Evolutionary conservation across 2,888 invertebrate species (phyloP).

Genomic region (Ischnura elegans): DNA sequence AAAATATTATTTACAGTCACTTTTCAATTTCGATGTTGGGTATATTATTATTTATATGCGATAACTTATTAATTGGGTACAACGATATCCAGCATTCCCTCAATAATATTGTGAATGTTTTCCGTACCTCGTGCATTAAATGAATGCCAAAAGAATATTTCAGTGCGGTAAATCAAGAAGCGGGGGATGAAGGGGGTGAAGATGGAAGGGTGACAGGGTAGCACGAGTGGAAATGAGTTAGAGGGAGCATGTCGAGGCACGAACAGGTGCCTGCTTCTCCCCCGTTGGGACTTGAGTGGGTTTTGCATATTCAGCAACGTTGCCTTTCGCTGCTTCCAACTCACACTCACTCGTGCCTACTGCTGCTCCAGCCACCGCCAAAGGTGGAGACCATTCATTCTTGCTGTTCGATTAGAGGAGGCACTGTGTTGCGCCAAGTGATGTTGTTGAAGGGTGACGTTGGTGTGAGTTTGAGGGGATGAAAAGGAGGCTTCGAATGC

Average conservation of each 20-base stretch:
- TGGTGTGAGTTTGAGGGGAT: neutral
- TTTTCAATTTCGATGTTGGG: too few species aligned
- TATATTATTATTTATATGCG: too few species aligned
- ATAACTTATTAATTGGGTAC: too few species aligned
- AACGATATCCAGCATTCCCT: too few species aligned
- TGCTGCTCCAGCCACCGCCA: too few species aligned
- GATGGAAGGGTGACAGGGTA: neutral
- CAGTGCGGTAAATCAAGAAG: too few species aligned
- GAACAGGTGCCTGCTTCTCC: neutral
- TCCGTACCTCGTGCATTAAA: too few species aligned
- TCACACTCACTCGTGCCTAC: neutral
- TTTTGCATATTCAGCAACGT: neutral
- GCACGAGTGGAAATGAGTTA: neutral
- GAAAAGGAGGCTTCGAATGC: neutral
- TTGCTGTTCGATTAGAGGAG: constrained; percentile 19
- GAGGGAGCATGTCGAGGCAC: neutral
- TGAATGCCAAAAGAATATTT: too few species aligned
- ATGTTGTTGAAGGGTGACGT: neutral
- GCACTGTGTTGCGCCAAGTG: neutral
- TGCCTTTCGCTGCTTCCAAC: neutral
- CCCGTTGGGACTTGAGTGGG: neutral
- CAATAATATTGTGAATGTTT: too few species aligned
- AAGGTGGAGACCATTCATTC: constrained; percentile 10
- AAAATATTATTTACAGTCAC: too few species aligned
- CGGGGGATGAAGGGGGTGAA: neutral